Evolutionary conservation across 1,140 invertebrate genomes (phyloP), one percentile per base, ranked within the genome.

Genomic region (Stegodyphus mimosarum): DNA sequence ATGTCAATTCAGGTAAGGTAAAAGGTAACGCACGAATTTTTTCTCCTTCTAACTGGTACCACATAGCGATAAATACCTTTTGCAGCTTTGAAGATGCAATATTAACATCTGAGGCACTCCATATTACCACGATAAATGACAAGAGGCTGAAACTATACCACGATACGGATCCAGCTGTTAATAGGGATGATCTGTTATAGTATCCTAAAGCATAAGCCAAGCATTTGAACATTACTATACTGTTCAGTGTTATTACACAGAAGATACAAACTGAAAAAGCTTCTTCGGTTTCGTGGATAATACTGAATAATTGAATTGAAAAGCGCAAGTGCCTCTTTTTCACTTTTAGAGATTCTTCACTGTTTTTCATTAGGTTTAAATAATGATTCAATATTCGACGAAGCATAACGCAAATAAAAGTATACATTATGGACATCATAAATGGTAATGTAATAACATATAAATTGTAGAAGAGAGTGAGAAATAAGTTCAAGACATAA

Each of bases 191-290:
- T 7, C 5, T 50, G 2, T 53, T 48, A n/a, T 83, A 83, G 15
- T 83, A 83, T 7, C 80, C 80, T n/a, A 83, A 13, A 9, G 15
- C 55, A 48, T 83, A 83, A 5, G 80, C 71, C 17, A 83, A 74
- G 48, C 71, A 66, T 3, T 55, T 83, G 71, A 83, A 83, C 15
- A 71, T 51, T 7, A 83, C 11, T 13, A 48, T 67, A 7, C 66
- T 17, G 53, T 83, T 74, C 7, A 83, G 49, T 48, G 33, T 33
- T 7, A 67, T 53, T 6, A 83, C 71, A 33, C 73, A 66, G 33
- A 83, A 83, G 7, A 74, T 33, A 17, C 70, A 73, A 13, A 53
- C 11, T 11, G 80, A 83, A 15, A 83, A 67, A 0, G 70, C 33
- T 5, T 74, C 17, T 74, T 83, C 80, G 0, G 48, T 52, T 66